phyloP scores from a whole-genome alignment of 1,140 invertebrate genomes.

The Drosophila persimilis region DNA sequence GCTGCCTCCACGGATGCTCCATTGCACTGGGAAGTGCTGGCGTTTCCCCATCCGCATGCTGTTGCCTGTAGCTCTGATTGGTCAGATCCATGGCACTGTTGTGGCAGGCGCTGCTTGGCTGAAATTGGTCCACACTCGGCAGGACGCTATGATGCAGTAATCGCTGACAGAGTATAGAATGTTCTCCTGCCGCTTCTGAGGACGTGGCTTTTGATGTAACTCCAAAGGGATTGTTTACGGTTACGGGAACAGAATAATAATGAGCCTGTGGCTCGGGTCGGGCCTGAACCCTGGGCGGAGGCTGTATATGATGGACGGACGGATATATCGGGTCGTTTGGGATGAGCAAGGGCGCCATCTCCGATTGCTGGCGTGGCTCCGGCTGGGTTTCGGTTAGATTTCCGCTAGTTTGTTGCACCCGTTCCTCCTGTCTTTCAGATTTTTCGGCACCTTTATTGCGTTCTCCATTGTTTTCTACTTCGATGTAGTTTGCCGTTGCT shows the following conservation, averaged over 20 bases:
- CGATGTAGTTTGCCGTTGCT: not conserved
- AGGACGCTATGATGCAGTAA: conserved; percentile 32
- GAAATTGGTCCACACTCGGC: conserved; percentile 1
- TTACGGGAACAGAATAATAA: too few species aligned
- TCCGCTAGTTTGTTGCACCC: not conserved
- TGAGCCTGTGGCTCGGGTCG: not conserved
- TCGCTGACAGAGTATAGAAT: conserved; percentile 14
- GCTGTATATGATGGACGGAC: not conserved
- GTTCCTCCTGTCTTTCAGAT: not conserved
- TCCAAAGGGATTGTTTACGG: not conserved
- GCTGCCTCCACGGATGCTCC: conserved; percentile 16
- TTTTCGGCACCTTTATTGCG: not conserved
- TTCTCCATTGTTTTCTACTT: conserved; percentile 6
- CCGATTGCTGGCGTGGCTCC: not conserved
- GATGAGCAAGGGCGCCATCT: not conserved
- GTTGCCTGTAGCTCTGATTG: conserved; percentile 26
- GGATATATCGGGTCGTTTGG: not conserved
- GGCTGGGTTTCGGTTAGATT: not conserved
- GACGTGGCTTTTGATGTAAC: not conserved
- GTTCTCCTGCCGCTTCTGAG: not conserved
- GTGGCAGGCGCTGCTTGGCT: not conserved
- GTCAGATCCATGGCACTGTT: conserved; percentile 18
- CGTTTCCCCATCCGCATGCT: not conserved
- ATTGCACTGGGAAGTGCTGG: not conserved
- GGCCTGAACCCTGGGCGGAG: not conserved